phyloP scores from a whole-genome alignment of 2,113 vertebrate genomes.

The Anser brachyrhynchus region DNA sequence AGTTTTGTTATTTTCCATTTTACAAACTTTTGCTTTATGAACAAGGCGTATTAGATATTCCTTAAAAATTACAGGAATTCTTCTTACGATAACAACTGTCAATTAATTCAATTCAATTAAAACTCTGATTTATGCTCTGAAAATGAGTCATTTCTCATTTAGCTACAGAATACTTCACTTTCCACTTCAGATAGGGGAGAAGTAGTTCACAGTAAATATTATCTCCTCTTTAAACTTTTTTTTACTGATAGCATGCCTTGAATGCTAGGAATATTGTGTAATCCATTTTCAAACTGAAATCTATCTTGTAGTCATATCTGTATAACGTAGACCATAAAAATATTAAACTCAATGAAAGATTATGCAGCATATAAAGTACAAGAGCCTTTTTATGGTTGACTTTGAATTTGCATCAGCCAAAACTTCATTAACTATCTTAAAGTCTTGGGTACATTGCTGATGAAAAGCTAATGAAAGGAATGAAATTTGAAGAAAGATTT shows the following conservation, averaged over 20 bases:
- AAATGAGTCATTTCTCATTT: conserved; percentile 18
- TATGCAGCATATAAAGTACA: not conserved
- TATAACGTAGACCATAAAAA: not conserved
- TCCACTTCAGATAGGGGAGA: conserved; percentile 18
- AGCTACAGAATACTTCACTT: not conserved
- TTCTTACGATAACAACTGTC: not conserved
- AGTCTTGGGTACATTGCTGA: not conserved
- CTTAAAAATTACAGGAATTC: not conserved
- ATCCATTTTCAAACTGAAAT: not conserved
- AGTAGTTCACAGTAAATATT: conserved; percentile 36
- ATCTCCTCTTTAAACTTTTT: not conserved
- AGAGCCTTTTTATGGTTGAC: not conserved
- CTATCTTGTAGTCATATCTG: not conserved
- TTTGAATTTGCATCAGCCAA: not conserved
- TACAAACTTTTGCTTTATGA: not conserved
- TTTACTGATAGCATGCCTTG: not conserved
- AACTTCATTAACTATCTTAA: not conserved
- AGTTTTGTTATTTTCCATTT: not conserved
- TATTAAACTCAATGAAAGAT: not conserved
- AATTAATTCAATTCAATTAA: conserved; percentile 39
- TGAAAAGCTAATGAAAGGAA: not conserved
- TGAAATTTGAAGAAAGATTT: not conserved
- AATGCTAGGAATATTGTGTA: not conserved
- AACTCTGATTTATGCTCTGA: conserved; percentile 5
- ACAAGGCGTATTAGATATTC: not conserved